phyloP scores from a whole-genome alignment of 2,888 invertebrate genomes.

The Ferrisia virgata region DNA sequence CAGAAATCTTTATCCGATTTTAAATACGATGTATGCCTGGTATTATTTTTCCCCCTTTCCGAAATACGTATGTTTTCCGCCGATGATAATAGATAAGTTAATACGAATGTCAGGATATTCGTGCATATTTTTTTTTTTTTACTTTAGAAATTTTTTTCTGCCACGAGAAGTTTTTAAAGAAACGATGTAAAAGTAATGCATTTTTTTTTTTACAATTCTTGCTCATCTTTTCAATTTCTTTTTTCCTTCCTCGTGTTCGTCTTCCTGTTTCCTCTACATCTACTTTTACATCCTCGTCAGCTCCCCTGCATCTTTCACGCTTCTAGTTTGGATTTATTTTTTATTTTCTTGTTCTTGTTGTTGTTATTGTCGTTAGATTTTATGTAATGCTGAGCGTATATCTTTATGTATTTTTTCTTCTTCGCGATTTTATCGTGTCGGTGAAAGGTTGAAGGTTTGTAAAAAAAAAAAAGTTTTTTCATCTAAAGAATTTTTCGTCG shows the following conservation, averaged over 20 bases:
- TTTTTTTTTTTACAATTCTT: not conserved
- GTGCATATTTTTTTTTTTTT: too few relatives aligned
- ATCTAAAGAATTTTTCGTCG: not conserved
- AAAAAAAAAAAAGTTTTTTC: not conserved
- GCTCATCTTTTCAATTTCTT: not conserved
- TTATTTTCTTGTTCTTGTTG: not conserved
- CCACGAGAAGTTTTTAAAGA: not conserved
- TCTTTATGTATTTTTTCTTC: not conserved
- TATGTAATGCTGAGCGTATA: not conserved
- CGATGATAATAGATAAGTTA: not conserved
- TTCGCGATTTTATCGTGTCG: not conserved
- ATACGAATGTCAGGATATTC: not conserved
- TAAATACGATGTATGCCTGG: not conserved
- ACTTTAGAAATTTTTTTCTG: not conserved
- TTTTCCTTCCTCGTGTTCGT: not conserved
- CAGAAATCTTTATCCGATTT: not conserved
- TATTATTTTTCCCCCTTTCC: not conserved
- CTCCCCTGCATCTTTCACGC: too few relatives aligned
- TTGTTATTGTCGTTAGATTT: not conserved
- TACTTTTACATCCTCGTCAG: not conserved
- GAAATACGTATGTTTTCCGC: not conserved
- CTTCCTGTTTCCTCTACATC: not conserved
- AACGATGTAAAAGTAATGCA: not conserved
- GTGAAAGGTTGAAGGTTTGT: not conserved
- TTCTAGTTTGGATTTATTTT: not conserved